These are phyloP conservation scores for Pandemis corylana DNA, from an alignment of 2,888 invertebrate genomes.

Conservation along the genomic window DNA sequence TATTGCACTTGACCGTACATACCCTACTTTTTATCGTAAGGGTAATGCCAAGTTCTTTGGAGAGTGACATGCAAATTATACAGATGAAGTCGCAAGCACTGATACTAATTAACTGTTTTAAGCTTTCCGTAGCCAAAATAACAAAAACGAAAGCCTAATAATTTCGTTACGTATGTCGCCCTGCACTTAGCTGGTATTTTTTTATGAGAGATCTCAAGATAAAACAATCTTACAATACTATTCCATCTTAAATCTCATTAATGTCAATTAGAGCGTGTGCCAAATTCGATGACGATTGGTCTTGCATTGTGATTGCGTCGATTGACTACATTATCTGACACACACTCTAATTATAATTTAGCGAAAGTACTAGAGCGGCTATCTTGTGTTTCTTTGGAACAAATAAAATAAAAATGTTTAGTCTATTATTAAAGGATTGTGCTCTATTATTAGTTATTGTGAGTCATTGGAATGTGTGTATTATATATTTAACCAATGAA, in stretches of 20 bases:
- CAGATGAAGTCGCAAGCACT: background rate
- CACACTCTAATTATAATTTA: constrained; percentile 58
- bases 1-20: too few species aligned
- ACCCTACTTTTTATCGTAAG: too few species aligned
- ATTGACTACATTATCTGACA: constrained; percentile 52
- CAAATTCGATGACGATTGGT: constrained; percentile 65
- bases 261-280: constrained; percentile 51
- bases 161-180: too few species aligned
- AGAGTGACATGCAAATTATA: background rate
- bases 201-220: background rate
- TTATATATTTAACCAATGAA: background rate
- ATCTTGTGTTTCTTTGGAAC: constrained; percentile 64
- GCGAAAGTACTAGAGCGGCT: constrained; percentile 71
- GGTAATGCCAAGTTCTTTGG: too few species aligned
- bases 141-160: too few species aligned
- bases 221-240: constrained; percentile 10
- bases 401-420: constrained; percentile 39
- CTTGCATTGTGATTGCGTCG: constrained; percentile 53
- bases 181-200: too few species aligned
- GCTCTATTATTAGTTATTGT: constrained; percentile 50
- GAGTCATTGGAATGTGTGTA: constrained; percentile 42
- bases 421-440: constrained; percentile 16
- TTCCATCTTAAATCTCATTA: constrained; percentile 49
- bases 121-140: background rate
- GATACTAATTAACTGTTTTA: background rate